Evolutionary conservation across 2,113 vertebrate species (phyloP).

Genomic region (Eidolon helvum): DNA sequence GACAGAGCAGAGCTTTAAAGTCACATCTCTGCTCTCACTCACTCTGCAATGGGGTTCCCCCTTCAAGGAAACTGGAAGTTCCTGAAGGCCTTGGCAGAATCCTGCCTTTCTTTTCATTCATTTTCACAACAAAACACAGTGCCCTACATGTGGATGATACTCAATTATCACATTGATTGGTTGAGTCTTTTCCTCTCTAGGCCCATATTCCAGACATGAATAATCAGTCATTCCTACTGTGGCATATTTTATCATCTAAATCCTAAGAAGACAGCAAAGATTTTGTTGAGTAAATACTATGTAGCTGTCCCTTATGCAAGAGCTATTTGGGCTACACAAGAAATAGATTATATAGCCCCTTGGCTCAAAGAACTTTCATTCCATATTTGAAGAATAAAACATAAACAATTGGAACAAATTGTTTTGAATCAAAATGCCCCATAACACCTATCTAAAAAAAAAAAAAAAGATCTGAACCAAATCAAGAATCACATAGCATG

Average conservation of each 20-base stretch:
- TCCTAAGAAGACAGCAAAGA: not conserved
- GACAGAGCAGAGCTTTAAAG: not conserved
- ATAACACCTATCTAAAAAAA: not conserved
- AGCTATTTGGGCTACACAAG: not conserved
- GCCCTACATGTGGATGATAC: accelerated
- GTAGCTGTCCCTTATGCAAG: not conserved
- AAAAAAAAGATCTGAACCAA: not conserved
- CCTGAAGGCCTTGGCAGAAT: not conserved
- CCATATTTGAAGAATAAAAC: not conserved
- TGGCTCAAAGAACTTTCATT: not conserved
- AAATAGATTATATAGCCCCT: not conserved
- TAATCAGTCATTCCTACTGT: not conserved
- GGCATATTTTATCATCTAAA: not conserved
- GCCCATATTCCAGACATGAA: not conserved
- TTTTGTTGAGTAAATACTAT: not conserved
- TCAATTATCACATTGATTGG: not conserved
- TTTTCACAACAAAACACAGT: not conserved
- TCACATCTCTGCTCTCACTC: not conserved
- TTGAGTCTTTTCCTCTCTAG: not conserved
- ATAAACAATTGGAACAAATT: not conserved
- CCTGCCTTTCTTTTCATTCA: not conserved
- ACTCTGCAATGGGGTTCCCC: not conserved
- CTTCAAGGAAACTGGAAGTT: not conserved
- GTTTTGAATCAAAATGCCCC: not conserved
- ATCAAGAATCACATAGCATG: not conserved